Evolutionary conservation across 2,888 invertebrate species (phyloP).

Genomic region (Eucera pruinosa): DNA sequence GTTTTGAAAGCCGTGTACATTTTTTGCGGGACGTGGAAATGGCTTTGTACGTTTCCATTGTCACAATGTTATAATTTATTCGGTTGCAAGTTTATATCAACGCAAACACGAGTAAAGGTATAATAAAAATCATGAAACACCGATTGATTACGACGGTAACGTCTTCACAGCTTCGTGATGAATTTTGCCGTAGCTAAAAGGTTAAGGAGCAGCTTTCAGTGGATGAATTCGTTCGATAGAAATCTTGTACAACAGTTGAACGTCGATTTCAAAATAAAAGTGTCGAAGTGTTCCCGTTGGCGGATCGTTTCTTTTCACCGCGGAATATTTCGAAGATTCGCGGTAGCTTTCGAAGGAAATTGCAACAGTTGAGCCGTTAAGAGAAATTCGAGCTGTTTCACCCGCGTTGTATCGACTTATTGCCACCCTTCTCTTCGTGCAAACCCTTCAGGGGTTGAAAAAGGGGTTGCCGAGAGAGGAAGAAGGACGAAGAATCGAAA

Average conservation of each 20-base stretch:
- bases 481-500: neutral
- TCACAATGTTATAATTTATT: no score
- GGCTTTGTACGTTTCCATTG: no score
- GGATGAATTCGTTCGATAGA: neutral
- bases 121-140: no score
- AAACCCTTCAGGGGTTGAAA: neutral
- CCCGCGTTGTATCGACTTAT: conserved; percentile 33
- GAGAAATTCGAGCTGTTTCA: conserved; percentile 35
- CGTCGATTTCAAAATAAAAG: conserved; percentile 3
- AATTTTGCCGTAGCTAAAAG: no score
- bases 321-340: neutral
- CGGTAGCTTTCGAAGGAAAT: conserved; percentile 20
- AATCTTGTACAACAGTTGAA: neutral
- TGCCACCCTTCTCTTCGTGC: conserved; percentile 9
- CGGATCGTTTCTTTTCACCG: conserved; percentile 8
- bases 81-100: no score
- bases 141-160: no score
- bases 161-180: no score
- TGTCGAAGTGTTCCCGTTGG: neutral
- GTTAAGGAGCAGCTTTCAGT: no score
- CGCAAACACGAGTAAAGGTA: no score
- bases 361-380: neutral
- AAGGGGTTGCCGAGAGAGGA: neutral
- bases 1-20: no score
- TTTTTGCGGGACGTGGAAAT: no score